Evolutionary conservation across 2,888 invertebrate genomes (phyloP), one percentile per base, ranked within the genome.

Genomic region (Plebejus melissa): DNA sequence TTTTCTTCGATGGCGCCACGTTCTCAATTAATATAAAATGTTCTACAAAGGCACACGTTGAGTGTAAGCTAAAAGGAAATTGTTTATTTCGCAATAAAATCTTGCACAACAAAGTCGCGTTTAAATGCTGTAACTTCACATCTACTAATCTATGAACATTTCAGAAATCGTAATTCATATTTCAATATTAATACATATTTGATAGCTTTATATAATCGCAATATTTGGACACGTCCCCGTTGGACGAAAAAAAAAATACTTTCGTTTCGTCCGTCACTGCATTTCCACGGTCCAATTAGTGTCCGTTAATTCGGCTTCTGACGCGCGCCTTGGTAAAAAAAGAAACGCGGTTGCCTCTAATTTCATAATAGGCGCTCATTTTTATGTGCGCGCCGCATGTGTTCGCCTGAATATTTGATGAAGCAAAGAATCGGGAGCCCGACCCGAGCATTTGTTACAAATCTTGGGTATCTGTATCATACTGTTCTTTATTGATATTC

Each of bases 321-420:
- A 90, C 90, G 90, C 71, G 83, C 82, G 85, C 85, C 86, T 86
- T 83, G 84, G 84, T 84, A 90, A 91, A 92, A 90, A 90, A 89
- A 87, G 81, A 82, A 82, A 86, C 83, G 85, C 86, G 87, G 87
- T 85, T 87, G 86, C 85, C 86, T 86, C 85, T 93, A 93, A 93
- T 94, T 93, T 90, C 91, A 91, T 93, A 92, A 94, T 90, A 93
- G 88, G 87, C 87, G 88, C 88, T 90, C 89, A 93, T 93, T 94
- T 94, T 93, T 93, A 91, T 90, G 90, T 90, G 86, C 80, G 74
- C 75, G 78, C 80, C 87, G 87, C 86, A 87, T 89, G 86, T 86
- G 86, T 83, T 79, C 82, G 83, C 77, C 80, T 91, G 90, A 92
- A 93, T 91, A 85, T 91, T 93, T 93, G 88, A 93, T 92, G 87